phyloP scores from a whole-genome alignment of 2,113 vertebrate species.

The Meleagris gallopavo region DNA sequence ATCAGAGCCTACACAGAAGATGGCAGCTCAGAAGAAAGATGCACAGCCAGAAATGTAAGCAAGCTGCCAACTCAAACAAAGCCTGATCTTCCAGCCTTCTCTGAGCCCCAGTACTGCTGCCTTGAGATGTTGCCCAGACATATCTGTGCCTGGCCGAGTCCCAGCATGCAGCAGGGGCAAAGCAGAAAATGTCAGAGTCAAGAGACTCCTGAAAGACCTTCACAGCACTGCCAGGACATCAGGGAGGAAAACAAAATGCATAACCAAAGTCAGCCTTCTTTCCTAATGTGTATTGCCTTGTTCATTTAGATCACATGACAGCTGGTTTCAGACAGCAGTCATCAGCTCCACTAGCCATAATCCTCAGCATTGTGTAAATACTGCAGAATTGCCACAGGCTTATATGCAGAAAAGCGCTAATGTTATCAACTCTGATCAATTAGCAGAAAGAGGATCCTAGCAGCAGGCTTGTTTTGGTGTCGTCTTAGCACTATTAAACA shows the following conservation, averaged over 20 bases:
- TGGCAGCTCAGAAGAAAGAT: rapidly evolving
- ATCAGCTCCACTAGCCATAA: conserved; percentile 30
- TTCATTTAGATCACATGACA: not conserved
- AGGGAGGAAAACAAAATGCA: conserved; percentile 7
- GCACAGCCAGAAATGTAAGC: not conserved
- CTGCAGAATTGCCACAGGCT: conserved; percentile 34
- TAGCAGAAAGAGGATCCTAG: conserved; percentile 41
- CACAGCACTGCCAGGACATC: not conserved
- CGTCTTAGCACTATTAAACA: conserved; percentile 44
- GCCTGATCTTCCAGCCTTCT: not conserved
- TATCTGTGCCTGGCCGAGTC: not conserved
- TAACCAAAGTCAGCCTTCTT: not conserved
- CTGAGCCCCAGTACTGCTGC: not conserved
- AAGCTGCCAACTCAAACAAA: not conserved
- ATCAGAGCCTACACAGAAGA: not conserved
- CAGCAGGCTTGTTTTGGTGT: conserved; percentile 25
- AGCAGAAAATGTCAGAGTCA: not conserved
- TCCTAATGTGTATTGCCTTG: not conserved
- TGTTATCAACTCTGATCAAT: conserved; percentile 60
- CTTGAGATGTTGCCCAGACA: not conserved
- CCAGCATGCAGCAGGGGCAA: rapidly evolving
- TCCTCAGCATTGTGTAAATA: conserved; percentile 42
- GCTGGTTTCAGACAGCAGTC: conserved; percentile 30
- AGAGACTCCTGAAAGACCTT: not conserved
- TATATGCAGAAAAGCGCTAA: conserved; percentile 16